These are phyloP conservation scores for Lasioglossum morio DNA, from an alignment of 2,888 invertebrate species.

Conservation along the genomic window DNA sequence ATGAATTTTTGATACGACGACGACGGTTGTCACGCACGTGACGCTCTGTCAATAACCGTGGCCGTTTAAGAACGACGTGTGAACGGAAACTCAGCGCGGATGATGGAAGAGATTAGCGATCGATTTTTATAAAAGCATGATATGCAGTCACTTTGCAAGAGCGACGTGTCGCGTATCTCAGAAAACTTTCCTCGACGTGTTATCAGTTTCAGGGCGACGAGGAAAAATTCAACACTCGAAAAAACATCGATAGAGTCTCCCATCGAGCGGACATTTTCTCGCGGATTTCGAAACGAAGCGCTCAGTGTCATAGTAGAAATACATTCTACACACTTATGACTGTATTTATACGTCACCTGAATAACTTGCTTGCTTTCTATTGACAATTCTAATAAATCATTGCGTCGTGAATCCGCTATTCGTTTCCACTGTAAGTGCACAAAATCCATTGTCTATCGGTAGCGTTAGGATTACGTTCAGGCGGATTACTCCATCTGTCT, in stretches of 20 bases:
- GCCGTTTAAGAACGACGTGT: constrained; percentile 7
- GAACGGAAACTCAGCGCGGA: constrained; percentile 27
- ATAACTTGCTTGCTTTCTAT: background rate
- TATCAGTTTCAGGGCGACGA: background rate
- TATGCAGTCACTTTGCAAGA: background rate
- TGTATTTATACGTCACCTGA: no score
- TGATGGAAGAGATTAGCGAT: constrained; percentile 28
- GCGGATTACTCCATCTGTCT: background rate
- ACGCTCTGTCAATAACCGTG: constrained; percentile 9
- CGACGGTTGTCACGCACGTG: background rate
- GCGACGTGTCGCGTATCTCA: background rate
- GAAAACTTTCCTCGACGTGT: background rate
- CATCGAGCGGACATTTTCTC: background rate
- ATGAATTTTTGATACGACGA: constrained; percentile 12
- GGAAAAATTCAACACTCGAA: background rate
- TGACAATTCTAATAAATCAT: background rate
- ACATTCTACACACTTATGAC: background rate
- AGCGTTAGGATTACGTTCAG: background rate
- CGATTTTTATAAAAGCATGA: constrained; percentile 26
- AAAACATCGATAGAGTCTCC: background rate
- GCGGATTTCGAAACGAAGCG: background rate
- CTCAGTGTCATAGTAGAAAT: background rate
- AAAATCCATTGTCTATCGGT: background rate
- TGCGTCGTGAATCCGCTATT: background rate
- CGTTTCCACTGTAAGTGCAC: background rate